phyloP scores from a whole-genome alignment of 2,888 invertebrate species.

The Coenonympha glycerion region DNA sequence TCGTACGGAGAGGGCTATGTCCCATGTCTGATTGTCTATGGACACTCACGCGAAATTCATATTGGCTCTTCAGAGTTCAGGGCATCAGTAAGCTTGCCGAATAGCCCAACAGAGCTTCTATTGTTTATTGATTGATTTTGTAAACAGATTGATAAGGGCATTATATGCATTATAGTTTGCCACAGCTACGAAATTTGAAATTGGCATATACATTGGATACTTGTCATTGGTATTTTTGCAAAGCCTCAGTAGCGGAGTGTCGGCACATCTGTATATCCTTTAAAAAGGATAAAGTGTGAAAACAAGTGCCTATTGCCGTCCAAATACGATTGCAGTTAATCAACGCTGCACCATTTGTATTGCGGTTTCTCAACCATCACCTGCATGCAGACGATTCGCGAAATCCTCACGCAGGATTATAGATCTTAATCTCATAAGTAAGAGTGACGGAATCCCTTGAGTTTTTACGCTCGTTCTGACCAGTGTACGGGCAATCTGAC shows the following conservation, averaged over 20 bases:
- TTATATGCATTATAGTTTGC: too few species aligned
- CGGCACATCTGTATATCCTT: background rate
- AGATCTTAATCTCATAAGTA: slow-evolving; percentile 5
- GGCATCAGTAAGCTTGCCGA: too few species aligned
- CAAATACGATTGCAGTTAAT: slow-evolving; percentile 58
- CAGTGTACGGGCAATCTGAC: slow-evolving; percentile 37
- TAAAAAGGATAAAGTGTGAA: slow-evolving; percentile 38
- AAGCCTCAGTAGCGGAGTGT: background rate
- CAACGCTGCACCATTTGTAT: slow-evolving; percentile 57
- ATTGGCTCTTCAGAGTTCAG: too few species aligned
- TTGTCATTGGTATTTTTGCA: too few species aligned
- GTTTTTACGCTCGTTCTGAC: slow-evolving; percentile 9
- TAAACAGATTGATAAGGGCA: too few species aligned
- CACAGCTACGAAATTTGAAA: too few species aligned
- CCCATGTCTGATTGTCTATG: too few species aligned
- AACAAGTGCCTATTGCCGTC: slow-evolving; percentile 51
- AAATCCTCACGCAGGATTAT: slow-evolving; percentile 14
- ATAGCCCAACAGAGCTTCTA: too few species aligned
- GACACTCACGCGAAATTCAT: too few species aligned
- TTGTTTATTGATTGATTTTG: too few species aligned
- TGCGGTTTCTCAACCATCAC: slow-evolving; percentile 41
- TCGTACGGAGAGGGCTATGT: too few species aligned
- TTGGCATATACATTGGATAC: too few species aligned
- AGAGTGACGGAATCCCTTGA: slow-evolving; percentile 21
- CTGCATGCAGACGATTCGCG: background rate